These are phyloP conservation scores for Arrhopalites spinosus DNA, from an alignment of 2,888 invertebrate genomes.

Conservation along the genomic window DNA sequence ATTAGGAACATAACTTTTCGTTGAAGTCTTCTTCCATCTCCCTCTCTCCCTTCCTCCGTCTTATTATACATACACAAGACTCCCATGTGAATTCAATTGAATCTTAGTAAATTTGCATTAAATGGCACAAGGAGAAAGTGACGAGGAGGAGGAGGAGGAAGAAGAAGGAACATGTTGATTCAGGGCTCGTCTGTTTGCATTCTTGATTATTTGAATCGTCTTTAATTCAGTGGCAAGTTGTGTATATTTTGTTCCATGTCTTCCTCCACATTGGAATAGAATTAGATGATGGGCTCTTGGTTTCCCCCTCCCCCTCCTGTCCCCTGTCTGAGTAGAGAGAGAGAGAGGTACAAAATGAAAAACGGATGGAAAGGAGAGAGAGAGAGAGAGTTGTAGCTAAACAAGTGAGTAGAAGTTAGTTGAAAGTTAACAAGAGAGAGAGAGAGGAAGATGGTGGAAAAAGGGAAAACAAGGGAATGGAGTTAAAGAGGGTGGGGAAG, in stretches of 20 bases:
- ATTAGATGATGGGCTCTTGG: slow-evolving; percentile 5
- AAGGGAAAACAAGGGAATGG: background rate
- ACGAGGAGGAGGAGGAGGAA: background rate
- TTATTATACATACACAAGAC: background rate
- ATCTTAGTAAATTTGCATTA: slow-evolving; percentile 28
- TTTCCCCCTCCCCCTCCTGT: too few species aligned
- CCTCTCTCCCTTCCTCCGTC: background rate
- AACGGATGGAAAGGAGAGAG: background rate
- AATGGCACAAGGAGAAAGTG: background rate
- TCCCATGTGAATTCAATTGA: slow-evolving; percentile 25
- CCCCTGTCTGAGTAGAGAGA: background rate
- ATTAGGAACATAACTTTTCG: background rate
- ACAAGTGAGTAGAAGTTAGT: too few species aligned
- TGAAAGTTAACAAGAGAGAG: slow-evolving; percentile 1
- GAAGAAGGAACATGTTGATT: slow-evolving; percentile 38
- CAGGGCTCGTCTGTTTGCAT: slow-evolving; percentile 18
- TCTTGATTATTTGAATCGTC: slow-evolving; percentile 34
- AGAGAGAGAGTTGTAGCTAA: background rate
- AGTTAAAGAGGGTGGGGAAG: slow-evolving; percentile 11
- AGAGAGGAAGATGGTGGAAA: background rate
- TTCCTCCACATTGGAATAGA: background rate
- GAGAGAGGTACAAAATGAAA: background rate
- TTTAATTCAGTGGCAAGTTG: slow-evolving; percentile 42
- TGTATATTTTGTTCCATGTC: slow-evolving; percentile 1
- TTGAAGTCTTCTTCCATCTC: background rate